Evolutionary conservation across 2,113 vertebrate species (phyloP).

Genomic region (Halichoeres trimaculatus): DNA sequence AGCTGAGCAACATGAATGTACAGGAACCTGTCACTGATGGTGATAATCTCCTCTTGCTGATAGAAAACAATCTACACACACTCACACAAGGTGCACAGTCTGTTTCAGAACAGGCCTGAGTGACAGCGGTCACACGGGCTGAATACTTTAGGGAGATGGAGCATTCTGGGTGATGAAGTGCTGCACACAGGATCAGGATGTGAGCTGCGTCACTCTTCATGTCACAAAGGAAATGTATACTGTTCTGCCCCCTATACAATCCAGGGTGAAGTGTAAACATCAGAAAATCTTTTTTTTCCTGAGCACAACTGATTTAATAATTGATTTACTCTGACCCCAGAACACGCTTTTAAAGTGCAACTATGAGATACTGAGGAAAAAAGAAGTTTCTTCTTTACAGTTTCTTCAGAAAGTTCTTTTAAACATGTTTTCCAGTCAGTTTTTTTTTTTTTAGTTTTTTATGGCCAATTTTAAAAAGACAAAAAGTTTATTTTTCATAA

Average conservation of each 20-base stretch:
- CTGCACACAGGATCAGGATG: constrained; percentile 25
- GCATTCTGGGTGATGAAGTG: constrained; percentile 30
- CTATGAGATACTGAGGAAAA: too few relatives aligned
- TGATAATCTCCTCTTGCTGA: constrained; percentile 54
- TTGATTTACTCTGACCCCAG: not conserved
- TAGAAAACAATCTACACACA: constrained; percentile 57
- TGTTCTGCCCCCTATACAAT: not conserved
- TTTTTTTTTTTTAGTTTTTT: too few relatives aligned
- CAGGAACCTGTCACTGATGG: constrained; percentile 52
- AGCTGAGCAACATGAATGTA: constrained; percentile 50
- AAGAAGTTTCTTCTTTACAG: too few relatives aligned
- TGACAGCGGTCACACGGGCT: constrained; percentile 45
- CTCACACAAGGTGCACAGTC: constrained; percentile 35
- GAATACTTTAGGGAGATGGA: constrained; percentile 41
- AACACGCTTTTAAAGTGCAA: too few relatives aligned
- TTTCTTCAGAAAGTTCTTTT: too few relatives aligned
- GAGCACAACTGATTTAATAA: not conserved
- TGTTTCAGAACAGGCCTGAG: constrained; percentile 45
- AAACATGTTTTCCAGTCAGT: too few relatives aligned
- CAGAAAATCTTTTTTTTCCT: not conserved
- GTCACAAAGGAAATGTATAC: constrained; percentile 21
- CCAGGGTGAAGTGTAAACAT: not conserved
- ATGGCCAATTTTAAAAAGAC: too few relatives aligned
- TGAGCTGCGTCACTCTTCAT: constrained; percentile 20
- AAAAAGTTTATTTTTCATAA: too few relatives aligned